Conservation (phyloP, 2,113 vertebrate genomes). For the Dipodomys ordii region DNA sequence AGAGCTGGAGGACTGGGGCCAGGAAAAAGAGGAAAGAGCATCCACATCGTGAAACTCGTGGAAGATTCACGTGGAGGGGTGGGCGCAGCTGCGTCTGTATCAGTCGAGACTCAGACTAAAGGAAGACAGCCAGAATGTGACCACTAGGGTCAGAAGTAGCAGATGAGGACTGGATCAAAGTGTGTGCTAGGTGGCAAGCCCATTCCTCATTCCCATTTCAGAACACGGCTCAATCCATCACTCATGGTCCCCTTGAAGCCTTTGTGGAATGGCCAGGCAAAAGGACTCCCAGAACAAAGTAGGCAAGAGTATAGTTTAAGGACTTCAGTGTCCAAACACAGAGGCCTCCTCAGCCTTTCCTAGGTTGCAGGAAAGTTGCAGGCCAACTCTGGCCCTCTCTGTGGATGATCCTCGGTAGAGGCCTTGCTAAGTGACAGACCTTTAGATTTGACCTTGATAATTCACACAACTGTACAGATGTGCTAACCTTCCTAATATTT, state of each 20-base stretch:
- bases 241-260: not conserved
- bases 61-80: not conserved
- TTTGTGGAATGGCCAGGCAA: not conserved
- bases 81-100: not conserved
- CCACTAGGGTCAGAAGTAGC: not conserved
- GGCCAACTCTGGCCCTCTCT: not conserved
- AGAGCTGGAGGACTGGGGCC: not conserved
- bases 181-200: rapidly evolving
- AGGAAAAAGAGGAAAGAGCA: not conserved
- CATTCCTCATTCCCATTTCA: not conserved
- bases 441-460: not conserved
- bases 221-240: not conserved
- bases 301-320: not conserved
- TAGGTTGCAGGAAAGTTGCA: not conserved
- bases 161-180: rapidly evolving
- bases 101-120: not conserved
- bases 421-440: not conserved
- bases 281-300: not conserved
- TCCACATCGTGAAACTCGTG: not conserved
- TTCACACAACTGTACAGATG: not conserved
- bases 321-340: not conserved
- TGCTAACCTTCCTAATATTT: not conserved
- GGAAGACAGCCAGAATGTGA: not conserved
- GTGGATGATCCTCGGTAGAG: no score
- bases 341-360: not conserved